Evolutionary conservation across 2,113 vertebrate genomes (phyloP).

Genomic region (Glareola pratincola): DNA sequence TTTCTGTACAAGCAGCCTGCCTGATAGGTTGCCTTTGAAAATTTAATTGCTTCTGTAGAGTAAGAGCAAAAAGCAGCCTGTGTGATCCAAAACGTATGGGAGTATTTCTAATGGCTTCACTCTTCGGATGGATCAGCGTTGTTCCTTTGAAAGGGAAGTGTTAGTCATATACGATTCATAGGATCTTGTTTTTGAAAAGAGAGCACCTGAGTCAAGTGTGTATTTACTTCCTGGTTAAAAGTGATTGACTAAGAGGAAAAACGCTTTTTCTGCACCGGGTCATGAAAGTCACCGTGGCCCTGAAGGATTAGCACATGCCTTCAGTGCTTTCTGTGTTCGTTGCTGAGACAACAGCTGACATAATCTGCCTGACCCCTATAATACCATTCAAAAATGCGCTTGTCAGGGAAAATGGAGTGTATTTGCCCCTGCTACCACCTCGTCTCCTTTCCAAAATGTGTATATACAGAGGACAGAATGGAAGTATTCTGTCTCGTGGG

Average conservation of each 20-base stretch:
- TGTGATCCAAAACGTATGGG: background rate
- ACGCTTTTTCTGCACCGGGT: background rate
- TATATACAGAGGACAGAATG: fast-evolving
- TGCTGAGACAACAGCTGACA: background rate
- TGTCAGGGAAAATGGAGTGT: background rate
- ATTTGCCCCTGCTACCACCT: background rate
- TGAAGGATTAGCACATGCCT: background rate
- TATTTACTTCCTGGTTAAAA: background rate
- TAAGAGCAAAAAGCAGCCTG: background rate
- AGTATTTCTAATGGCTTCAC: background rate
- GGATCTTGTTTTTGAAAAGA: background rate
- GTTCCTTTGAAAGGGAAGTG: background rate
- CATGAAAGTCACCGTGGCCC: background rate
- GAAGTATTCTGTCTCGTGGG: fast-evolving
- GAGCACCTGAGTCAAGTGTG: background rate
- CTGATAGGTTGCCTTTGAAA: background rate
- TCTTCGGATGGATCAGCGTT: background rate
- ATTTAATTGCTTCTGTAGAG: background rate
- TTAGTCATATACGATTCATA: background rate
- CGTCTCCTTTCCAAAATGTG: fast-evolving
- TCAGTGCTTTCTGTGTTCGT: background rate
- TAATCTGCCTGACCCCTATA: background rate
- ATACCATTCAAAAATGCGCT: background rate
- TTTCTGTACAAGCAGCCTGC: background rate
- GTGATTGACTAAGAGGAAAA: background rate